Percentiles rank a stretch among this genome's conserved stretches.
phyloP scores from a whole-genome alignment of 1,140 invertebrate species.

The Drosophila lowei region DNA sequence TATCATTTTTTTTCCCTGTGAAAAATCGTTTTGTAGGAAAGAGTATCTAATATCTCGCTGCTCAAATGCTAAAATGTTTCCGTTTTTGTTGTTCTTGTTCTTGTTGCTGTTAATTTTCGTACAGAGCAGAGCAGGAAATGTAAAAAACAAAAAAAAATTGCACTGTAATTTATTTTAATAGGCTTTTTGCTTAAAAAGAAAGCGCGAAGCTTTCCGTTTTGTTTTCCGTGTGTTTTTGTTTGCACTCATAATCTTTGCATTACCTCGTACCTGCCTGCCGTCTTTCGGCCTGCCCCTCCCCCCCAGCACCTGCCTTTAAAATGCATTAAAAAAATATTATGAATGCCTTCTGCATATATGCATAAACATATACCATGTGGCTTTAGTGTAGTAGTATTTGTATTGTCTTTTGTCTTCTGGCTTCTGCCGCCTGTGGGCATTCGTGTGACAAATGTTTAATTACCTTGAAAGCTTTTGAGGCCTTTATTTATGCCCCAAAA shows the following conservation, averaged over 20 bases:
- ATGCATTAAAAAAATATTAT: constrained; percentile 70
- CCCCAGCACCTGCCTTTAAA: constrained; percentile 40
- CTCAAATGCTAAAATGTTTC: neutral
- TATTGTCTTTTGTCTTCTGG: constrained; percentile 17
- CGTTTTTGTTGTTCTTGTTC: constrained; percentile 3
- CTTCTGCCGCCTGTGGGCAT: constrained; percentile 15
- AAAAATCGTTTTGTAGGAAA: too few relatives aligned
- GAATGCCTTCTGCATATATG: constrained; percentile 55
- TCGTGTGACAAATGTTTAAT: constrained; percentile 62
- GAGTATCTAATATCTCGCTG: too few relatives aligned
- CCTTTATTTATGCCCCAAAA: constrained; percentile 47
- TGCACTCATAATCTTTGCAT: constrained; percentile 70
- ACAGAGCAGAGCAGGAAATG: constrained; percentile 7
- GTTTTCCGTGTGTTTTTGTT: constrained; percentile 39
- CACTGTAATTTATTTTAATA: constrained; percentile 79
- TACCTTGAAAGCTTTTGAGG: constrained; percentile 61
- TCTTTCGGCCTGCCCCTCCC: neutral
- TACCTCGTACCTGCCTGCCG: constrained; percentile 36
- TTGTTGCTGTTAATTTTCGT: constrained; percentile 65
- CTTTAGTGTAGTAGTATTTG: constrained; percentile 4
- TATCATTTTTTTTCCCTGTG: too few relatives aligned
- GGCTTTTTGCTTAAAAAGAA: constrained; percentile 60
- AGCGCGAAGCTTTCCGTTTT: constrained; percentile 39
- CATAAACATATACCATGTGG: constrained; percentile 37
- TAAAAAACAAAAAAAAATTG: constrained; percentile 55